Evolutionary conservation across 2,113 vertebrate genomes (phyloP).

Genomic region (Laticauda laticaudata): DNA sequence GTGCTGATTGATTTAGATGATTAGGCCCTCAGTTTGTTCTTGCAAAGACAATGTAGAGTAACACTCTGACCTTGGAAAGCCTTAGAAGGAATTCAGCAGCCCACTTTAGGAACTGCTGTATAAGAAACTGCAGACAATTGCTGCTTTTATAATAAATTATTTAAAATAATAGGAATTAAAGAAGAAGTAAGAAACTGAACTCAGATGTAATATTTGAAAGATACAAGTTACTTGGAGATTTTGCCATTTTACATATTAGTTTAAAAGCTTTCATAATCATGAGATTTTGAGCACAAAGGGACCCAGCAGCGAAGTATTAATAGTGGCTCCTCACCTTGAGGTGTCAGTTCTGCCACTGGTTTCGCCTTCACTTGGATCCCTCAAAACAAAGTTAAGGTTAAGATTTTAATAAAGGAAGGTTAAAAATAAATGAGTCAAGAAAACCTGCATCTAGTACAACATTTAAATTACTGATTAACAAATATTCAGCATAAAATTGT

Average conservation of each 20-base stretch:
- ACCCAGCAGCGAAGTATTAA: conserved; percentile 64
- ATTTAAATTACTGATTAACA: conserved; percentile 50
- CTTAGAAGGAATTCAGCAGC: neutral
- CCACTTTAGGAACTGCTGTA: neutral
- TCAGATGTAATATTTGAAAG: conserved; percentile 27
- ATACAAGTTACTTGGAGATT: conserved; percentile 41
- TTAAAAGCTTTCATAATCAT: conserved; percentile 41
- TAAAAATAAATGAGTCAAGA: conserved; percentile 61
- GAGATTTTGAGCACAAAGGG: conserved; percentile 53
- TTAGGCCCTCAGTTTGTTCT: neutral
- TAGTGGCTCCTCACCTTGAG: conserved; percentile 86
- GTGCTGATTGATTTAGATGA: neutral
- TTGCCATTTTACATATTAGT: conserved; percentile 43
- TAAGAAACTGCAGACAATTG: conserved; percentile 6
- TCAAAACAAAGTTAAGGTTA: conserved; percentile 86
- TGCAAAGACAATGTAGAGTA: neutral
- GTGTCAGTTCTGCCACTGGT: conserved; percentile 92
- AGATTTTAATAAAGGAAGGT: conserved; percentile 65
- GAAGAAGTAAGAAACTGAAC: conserved; percentile 33
- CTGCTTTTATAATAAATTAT: neutral
- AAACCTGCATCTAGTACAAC: conserved; percentile 63
- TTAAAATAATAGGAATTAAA: neutral
- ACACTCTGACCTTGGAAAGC: neutral
- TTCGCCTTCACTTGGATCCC: conserved; percentile 96
- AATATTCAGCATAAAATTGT: conserved; percentile 48